phyloP scores from a whole-genome alignment of 2,888 invertebrate species.

The Ormyrus pomaceus region DNA sequence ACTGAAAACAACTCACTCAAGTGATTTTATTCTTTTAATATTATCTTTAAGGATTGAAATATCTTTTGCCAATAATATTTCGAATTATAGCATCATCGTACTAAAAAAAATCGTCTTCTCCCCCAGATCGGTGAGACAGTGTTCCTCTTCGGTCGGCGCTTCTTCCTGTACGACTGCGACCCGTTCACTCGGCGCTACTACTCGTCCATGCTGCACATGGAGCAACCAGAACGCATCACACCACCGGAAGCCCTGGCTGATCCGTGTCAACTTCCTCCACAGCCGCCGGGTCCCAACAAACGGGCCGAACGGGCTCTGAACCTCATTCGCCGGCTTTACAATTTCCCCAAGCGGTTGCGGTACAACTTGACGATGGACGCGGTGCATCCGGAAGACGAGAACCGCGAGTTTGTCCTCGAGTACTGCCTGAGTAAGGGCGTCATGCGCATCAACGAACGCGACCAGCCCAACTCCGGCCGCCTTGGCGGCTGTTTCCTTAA shows the following conservation, averaged over 20 bases:
- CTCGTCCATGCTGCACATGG: slow-evolving; percentile 77
- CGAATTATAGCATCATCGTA: too few relatives aligned
- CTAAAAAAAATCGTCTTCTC: too few relatives aligned
- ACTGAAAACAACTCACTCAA: too few relatives aligned
- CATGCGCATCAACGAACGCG: slow-evolving; percentile 85
- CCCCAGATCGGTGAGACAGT: slow-evolving; percentile 82
- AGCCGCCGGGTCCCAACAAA: too few relatives aligned
- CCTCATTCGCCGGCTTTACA: slow-evolving; percentile 84
- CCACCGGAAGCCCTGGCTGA: background rate
- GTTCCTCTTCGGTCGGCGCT: slow-evolving; percentile 82
- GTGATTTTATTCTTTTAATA: too few relatives aligned
- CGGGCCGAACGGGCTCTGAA: background rate
- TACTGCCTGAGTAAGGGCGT: slow-evolving; percentile 87
- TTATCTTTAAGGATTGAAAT: too few relatives aligned
- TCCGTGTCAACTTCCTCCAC: too few relatives aligned
- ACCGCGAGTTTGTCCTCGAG: slow-evolving; percentile 85
- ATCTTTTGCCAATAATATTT: background rate
- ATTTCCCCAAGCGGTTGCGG: slow-evolving; percentile 80
- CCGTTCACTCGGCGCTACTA: slow-evolving; percentile 87
- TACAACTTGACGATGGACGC: slow-evolving; percentile 88
- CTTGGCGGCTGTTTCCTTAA: slow-evolving; percentile 86
- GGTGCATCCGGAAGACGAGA: slow-evolving; percentile 86
- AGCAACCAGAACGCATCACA: slow-evolving; percentile 75
- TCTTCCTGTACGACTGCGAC: slow-evolving; percentile 89
- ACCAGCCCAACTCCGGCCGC: slow-evolving; percentile 84